Conservation (phyloP, 2,113 vertebrate species). For the Coturnix japonica region DNA sequence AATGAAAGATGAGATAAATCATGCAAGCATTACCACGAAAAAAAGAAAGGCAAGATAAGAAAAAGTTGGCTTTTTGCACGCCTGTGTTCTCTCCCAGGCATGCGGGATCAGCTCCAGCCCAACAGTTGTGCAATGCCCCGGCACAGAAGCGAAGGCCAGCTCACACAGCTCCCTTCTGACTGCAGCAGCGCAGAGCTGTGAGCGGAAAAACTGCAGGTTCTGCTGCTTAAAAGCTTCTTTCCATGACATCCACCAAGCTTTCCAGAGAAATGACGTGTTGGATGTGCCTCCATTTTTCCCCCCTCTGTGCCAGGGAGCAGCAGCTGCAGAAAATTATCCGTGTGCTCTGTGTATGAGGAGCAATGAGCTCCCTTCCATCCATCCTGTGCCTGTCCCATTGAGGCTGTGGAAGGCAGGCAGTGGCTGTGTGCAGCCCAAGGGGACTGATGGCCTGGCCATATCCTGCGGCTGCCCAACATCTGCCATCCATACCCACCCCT, state of each 20-base stretch:
- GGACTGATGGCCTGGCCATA: accelerated
- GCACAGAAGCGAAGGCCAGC: not conserved
- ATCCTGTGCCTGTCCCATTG: not conserved
- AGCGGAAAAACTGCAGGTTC: constrained; percentile 3
- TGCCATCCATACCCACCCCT: accelerated
- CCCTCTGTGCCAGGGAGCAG: not conserved
- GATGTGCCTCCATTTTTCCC: constrained; percentile 20
- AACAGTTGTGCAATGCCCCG: not conserved
- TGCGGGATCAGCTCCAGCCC: accelerated
- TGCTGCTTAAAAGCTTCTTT: not conserved
- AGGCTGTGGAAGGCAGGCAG: accelerated
- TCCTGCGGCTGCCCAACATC: not conserved
- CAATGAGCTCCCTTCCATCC: not conserved
- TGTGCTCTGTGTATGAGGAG: not conserved
- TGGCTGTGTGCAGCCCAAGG: not conserved
- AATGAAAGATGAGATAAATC: not conserved
- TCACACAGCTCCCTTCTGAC: not conserved
- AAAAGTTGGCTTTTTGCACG: not conserved
- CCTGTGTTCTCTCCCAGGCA: not conserved
- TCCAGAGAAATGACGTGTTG: not conserved
- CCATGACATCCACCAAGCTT: not conserved
- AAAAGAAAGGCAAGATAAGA: not conserved
- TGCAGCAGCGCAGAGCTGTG: not conserved
- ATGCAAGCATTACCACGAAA: not conserved
- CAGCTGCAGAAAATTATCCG: not conserved